These are phyloP conservation scores for Caenorhabditis tropicalis DNA, from an alignment of 1,140 invertebrate genomes.

Conservation along the genomic window DNA sequence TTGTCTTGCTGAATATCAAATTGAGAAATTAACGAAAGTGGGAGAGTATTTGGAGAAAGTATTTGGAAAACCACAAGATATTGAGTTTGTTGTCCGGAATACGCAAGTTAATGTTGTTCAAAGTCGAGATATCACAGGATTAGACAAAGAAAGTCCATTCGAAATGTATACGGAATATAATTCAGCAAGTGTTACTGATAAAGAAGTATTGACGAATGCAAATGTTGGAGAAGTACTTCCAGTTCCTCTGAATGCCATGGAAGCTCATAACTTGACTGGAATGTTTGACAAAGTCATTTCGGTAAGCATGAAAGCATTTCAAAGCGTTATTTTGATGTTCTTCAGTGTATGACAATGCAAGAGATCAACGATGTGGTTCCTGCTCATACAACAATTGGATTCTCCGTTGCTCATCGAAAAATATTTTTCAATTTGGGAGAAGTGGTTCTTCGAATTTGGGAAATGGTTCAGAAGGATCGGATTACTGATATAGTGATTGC, in stretches of 20 bases:
- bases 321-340: background rate
- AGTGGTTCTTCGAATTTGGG: slow-evolving; percentile 37
- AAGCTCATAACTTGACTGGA: slow-evolving; percentile 4
- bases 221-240: slow-evolving; percentile 42
- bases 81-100: slow-evolving; percentile 77
- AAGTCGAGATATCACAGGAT: slow-evolving; percentile 53
- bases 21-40: slow-evolving; percentile 73
- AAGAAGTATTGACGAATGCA: slow-evolving; percentile 25
- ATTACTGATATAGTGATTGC: slow-evolving; percentile 44
- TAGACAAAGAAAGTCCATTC: slow-evolving; percentile 48
- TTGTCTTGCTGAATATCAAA: slow-evolving; percentile 59
- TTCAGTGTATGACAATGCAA: background rate
- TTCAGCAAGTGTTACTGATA: slow-evolving; percentile 26
- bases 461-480: slow-evolving; percentile 40
- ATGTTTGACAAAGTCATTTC: slow-evolving; percentile 22
- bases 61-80: slow-evolving; percentile 79
- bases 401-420: background rate
- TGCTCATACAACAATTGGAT: slow-evolving; percentile 9
- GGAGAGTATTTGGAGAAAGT: slow-evolving; percentile 77
- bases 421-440: slow-evolving; percentile 46
- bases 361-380: background rate
- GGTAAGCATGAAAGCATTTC: background rate
- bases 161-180: slow-evolving; percentile 37
- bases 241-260: background rate
- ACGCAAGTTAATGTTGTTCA: slow-evolving; percentile 76